Evolutionary conservation across 2,113 vertebrate genomes (phyloP), one percentile per base, ranked within the genome.

Genomic region (Thermophis baileyi): DNA sequence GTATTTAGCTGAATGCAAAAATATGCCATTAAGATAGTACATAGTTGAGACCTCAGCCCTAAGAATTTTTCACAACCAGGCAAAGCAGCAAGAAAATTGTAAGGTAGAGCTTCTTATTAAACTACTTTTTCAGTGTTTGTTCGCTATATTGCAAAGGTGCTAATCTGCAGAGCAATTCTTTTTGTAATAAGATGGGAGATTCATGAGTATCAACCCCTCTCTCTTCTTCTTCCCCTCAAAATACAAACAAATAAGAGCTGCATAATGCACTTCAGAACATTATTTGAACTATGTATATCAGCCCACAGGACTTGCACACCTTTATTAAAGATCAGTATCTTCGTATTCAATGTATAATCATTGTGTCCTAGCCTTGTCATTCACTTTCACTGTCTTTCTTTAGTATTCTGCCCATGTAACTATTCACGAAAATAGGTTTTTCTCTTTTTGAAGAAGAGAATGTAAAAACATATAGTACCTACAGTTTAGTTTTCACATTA

Each of bases 251-350:
- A 74, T 49, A 35, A 20, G 27, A 86, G 35, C 90, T 55, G 69
- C 57, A 25, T 7, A 90, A 69, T 55, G 27, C 93, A 74, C 20
- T 90, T 93, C 11, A 4, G 85, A 95, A 89, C 89, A 8, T 1
- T 92, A 69, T 93, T 94, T 93, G 92, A 0, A 7, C 94, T 90
- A 89, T 53, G 60, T 54, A n/a, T 44, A 40, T 25, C n/a, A 89
- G 94, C 94, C 55, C 27, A 86, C 9, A 87, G 94, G 46, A 12
- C 25, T 90, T 94, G 25, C 55, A 93, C 60, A 94, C 89, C 40
- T 91, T 93, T 24, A 22, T 89, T 92, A 93, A 94, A 85, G 74
- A 85, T 69, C 4, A 16, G 0, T 53, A 7, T 95, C 88, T 53
- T 88, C 92, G n/a, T 1, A 0, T 90, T 95, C 87, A 9, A 9